A percentile compares a stretch with the other conserved stretches of the same genome.
phyloP scores from a whole-genome alignment of 2,113 vertebrate genomes.

The Limnothrissa miodon region DNA sequence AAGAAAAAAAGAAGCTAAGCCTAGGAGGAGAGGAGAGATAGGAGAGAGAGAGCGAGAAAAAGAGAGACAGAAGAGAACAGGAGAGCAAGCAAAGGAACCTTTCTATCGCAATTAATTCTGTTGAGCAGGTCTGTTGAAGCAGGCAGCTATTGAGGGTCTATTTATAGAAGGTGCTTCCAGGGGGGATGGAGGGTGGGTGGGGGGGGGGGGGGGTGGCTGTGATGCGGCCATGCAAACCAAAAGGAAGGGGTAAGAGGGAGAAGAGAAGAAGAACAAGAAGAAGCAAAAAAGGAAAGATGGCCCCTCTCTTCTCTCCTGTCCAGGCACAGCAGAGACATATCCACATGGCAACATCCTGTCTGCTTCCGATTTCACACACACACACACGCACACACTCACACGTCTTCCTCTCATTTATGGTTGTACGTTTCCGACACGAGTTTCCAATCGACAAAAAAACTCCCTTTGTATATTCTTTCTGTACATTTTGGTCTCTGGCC shows the following conservation, averaged over 20 bases:
- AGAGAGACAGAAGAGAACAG: neutral
- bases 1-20: slow-evolving; percentile 1
- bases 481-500: neutral
- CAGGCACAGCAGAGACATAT: neutral
- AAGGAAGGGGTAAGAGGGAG: slow-evolving; percentile 31
- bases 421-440: neutral
- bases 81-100: slow-evolving; percentile 29
- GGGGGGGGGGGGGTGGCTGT: slow-evolving; percentile 49
- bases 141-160: slow-evolving; percentile 53
- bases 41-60: neutral
- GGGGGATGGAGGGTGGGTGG: slow-evolving; percentile 48
- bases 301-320: slow-evolving; percentile 25
- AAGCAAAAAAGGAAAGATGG: slow-evolving; percentile 30
- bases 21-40: neutral
- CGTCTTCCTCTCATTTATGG: slow-evolving; percentile 6
- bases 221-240: slow-evolving; percentile 54
- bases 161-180: slow-evolving; percentile 58
- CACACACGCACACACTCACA: neutral
- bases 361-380: neutral
- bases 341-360: slow-evolving; percentile 11
- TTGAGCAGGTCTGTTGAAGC: slow-evolving; percentile 59
- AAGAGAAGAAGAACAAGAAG: slow-evolving; percentile 20
- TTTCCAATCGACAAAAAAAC: slow-evolving; percentile 3
- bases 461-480: neutral
- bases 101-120: slow-evolving; percentile 62